These are phyloP conservation scores for Anguilla rostrata DNA, from an alignment of 2,113 vertebrate genomes.

Conservation along the genomic window DNA sequence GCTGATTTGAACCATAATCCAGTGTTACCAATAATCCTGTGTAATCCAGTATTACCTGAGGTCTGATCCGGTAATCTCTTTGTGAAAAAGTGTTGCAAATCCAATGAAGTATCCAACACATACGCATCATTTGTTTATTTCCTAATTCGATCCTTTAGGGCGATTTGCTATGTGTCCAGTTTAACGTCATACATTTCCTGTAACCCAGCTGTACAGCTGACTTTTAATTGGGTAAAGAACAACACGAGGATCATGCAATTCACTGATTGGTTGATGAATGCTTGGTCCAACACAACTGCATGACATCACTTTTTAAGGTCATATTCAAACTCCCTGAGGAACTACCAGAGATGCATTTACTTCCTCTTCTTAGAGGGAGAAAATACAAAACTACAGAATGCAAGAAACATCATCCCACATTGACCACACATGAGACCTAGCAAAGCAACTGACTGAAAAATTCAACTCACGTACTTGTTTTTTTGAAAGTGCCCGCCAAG, in stretches of 20 bases:
- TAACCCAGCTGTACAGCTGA: not conserved
- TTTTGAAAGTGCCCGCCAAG: not conserved
- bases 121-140: not conserved
- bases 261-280: no score
- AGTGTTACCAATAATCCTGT: slow-evolving; percentile 55
- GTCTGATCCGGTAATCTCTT: slow-evolving; percentile 60
- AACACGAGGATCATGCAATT: no score
- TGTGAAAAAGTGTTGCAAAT: slow-evolving; percentile 59
- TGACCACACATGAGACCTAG: not conserved
- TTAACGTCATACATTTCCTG: not conserved
- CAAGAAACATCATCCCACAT: not conserved
- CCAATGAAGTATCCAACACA: slow-evolving; percentile 25
- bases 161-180: not conserved
- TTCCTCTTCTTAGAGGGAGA: not conserved
- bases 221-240: not conserved
- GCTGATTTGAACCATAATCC: not conserved
- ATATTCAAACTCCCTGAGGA: no score
- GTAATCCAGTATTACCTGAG: slow-evolving; percentile 62
- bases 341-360: not conserved
- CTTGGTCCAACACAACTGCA: no score
- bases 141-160: not conserved
- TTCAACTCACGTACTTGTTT: not conserved
- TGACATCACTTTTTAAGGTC: no score
- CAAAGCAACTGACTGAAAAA: not conserved
- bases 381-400: not conserved